Conservation (phyloP, 1,140 invertebrate genomes). For the Drosophila arizonae region DNA sequence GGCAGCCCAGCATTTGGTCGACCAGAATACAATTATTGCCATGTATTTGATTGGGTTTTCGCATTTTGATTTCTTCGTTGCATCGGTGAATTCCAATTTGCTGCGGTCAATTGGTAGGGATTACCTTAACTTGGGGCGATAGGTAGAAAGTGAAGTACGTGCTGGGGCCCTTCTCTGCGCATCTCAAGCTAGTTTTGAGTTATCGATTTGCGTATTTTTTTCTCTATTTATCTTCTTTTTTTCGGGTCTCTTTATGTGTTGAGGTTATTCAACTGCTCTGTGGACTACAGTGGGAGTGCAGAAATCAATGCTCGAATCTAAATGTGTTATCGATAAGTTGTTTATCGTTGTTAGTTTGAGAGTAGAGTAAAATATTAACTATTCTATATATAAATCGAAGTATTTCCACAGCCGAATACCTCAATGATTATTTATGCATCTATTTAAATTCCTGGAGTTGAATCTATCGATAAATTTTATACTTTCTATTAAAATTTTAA, state of each 20-base stretch:
- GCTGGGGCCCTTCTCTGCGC: neutral
- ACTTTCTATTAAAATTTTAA: too few species aligned
- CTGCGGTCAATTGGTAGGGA: conserved; percentile 26
- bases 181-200: neutral
- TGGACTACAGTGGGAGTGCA: too few species aligned
- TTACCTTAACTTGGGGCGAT: conserved; percentile 2
- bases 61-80: conserved; percentile 38
- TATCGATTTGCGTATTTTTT: neutral
- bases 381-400: too few species aligned
- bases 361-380: neutral
- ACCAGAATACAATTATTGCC: conserved; percentile 48
- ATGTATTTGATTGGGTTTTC: conserved; percentile 44
- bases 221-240: too few species aligned
- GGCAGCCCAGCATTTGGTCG: conserved; percentile 1
- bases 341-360: neutral
- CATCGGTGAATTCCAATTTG: conserved; percentile 39
- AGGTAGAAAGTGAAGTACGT: conserved; percentile 22
- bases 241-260: too few species aligned
- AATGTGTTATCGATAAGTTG: neutral
- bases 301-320: too few species aligned
- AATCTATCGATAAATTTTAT: too few species aligned
- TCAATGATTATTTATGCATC: too few species aligned
- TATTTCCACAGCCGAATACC: too few species aligned
- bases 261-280: too few species aligned
- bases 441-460: too few species aligned